Evolutionary conservation across 2,113 vertebrate genomes (phyloP), one percentile per base, ranked within the genome.

Genomic region (Mormoops blainvillei): DNA sequence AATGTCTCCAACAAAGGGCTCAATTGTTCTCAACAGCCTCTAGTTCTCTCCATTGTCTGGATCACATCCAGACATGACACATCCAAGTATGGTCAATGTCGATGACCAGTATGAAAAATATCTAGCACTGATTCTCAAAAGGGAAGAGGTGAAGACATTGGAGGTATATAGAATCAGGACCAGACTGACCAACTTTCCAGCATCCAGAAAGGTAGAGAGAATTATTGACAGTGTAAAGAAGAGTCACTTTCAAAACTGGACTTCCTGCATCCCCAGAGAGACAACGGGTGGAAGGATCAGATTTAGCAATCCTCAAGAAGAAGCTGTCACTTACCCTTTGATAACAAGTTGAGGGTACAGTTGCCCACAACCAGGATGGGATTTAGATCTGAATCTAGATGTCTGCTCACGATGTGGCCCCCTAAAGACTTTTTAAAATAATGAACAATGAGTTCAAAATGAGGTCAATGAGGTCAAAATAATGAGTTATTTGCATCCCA

Each of bases 371-470:
- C 99, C 91, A 99, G 96, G 87, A 99, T 41, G 7, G 99, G 99
- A 96, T 99, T 99, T 98, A 99, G 98, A 96, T 99, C 99, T 0
- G 99, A 99, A 78, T 99, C 99, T 33, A 99, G 98, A 96, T 98
- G 98, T 24, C 99, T 99, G 56, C 99, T 99, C 58, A 99, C 28
- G 24, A 99, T 98, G 94, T 99, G 99, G 22, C 99, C 99, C 41
- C 99, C 99, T 90, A 99, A 98, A 67, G 99, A 99, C 99, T 99
- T 84, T 96, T 54, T 3, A 89, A 96, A 90, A 84, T 16, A 94
- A 77, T 20, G 18, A 73, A n/a, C n/a, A n/a, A n/a, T n/a, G n/a
- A n/a, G n/a, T n/a, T n/a, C n/a, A n/a, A n/a, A n/a, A n/a, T n/a
- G n/a, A n/a, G n/a, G n/a, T n/a, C n/a, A n/a, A n/a, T n/a, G n/a